Evolutionary conservation across 2,113 vertebrate genomes (phyloP).

Genomic region (Mystacornis crossleyi): DNA sequence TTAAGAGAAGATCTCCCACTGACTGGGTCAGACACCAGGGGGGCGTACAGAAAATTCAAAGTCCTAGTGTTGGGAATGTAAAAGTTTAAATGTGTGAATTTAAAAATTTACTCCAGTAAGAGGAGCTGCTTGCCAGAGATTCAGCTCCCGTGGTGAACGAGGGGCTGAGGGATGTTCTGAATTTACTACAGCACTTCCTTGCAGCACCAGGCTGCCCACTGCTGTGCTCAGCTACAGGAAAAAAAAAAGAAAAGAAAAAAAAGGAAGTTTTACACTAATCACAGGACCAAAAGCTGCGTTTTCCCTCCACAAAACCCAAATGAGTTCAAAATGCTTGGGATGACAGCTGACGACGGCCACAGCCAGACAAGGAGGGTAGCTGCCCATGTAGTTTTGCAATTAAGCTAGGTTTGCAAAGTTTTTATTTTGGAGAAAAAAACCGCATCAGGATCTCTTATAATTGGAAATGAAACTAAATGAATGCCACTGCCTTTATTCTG

Average conservation of each 20-base stretch:
- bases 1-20: neutral
- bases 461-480: constrained; percentile 23
- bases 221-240: neutral
- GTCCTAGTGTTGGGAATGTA: rapidly evolving
- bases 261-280: neutral
- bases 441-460: neutral
- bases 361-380: neutral
- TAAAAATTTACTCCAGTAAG: neutral
- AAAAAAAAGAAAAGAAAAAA: too few relatives aligned
- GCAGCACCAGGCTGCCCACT: neutral
- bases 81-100: neutral
- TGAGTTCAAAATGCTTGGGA: neutral
- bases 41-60: neutral
- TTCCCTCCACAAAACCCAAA: neutral
- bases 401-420: neutral
- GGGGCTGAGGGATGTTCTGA: neutral
- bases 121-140: neutral
- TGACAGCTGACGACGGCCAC: neutral
- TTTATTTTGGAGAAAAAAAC: neutral
- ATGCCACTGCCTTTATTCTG: constrained; percentile 11
- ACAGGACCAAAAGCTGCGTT: neutral
- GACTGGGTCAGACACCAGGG: neutral
- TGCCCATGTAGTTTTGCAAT: neutral
- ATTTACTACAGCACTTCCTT: neutral
- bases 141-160: neutral